Percentiles rank a stretch among this genome's conserved stretches.
Conservation (phyloP, 1,140 invertebrate genomes). For the Aphis gossypii region DNA sequence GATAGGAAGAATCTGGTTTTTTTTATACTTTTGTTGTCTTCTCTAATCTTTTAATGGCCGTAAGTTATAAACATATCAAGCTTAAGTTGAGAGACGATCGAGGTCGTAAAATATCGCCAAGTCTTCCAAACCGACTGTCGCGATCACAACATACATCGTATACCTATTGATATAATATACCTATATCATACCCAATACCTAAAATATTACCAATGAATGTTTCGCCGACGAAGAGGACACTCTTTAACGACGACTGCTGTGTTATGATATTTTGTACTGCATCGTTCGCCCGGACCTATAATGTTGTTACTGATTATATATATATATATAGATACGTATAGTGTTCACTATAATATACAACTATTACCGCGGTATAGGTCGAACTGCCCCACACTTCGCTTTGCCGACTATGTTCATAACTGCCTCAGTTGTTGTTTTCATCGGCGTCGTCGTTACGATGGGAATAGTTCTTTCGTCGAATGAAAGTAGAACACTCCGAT, state of each 20-base stretch:
- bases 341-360: neutral
- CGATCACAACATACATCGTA: neutral
- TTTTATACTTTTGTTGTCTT: neutral
- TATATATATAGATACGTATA: neutral
- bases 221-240: neutral
- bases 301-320: neutral
- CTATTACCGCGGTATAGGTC: neutral
- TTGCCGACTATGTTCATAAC: neutral
- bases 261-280: neutral
- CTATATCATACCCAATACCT: neutral
- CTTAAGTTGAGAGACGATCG: neutral
- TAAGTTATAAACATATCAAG: neutral
- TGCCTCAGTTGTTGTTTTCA: neutral
- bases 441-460: neutral
- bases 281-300: neutral
- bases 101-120: neutral
- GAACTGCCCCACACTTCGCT: neutral
- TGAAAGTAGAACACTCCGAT: constrained; percentile 49
- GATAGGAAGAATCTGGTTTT: neutral
- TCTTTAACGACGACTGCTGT: neutral
- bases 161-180: neutral
- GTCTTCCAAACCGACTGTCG: neutral
- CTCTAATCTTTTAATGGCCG: neutral
- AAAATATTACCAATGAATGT: neutral
- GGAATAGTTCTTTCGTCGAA: constrained; percentile 1